Base-by-base conservation (phyloP, 2,113 vertebrate genomes). In the Oncorhynchus kisutch region DNA sequence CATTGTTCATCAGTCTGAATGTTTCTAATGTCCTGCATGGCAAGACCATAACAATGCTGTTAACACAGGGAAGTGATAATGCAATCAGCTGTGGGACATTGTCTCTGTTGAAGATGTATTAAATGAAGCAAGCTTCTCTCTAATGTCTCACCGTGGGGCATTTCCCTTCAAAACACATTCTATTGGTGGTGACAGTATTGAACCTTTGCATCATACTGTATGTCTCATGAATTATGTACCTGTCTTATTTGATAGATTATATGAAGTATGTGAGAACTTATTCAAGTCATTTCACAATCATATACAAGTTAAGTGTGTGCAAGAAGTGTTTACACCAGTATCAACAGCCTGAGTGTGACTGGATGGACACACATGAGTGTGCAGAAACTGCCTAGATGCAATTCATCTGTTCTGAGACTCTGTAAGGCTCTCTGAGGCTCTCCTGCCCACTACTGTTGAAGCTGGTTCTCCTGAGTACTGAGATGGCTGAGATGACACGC, bases 61-160 rank as follows among this genome's bases (percentile, higher is more conserved):
- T 87, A 92, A 88, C 80, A 82, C 76, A 20, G 84, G 67, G 86
- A 89, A 87, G 86, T 87, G 81, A 11, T 80, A 80, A 75, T 57
- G 82, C 85, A 86, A 82, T 87, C 83, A 89, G 9, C 39, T 45
- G 2, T 45, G 39, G 39, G 79, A 80, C 84, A 86, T 85, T 89
- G 85, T 90, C 86, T 78, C 82, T 81, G 89, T 89, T 88, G 82
- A 87, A 84, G 90, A 90, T 90, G 87, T 90, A 92, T 91, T 92
- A 87, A 91, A 91, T 88, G 84, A 90, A 91, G 82, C 87, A 70
- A 85, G 81, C 86, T 85, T 80, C 88, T 82, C 81, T 73, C 80
- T 90, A 88, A 90, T 88, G 87, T 84, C 70, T 65, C 78, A 83
- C 88, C 74, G 70, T 67, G 3, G 78, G 83, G 85, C 86, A 90